Conservation (phyloP, 92 coral and sea anemone genomes). For the Virgularia gustaviana region DNA sequence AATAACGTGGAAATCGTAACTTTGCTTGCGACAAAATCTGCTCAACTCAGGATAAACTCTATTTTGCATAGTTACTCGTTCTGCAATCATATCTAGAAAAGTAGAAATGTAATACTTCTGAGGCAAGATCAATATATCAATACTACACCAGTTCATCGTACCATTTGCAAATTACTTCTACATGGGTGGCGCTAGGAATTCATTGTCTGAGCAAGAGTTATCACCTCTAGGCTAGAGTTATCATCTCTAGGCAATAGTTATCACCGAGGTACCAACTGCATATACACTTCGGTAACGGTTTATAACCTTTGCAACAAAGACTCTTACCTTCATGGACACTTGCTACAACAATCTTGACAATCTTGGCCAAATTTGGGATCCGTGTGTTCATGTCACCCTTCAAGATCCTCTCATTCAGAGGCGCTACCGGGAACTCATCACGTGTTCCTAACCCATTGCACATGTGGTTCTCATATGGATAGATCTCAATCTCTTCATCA, state of each 20-base stretch:
- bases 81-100: slow-evolving; percentile 9
- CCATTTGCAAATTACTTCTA: background rate
- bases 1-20: slow-evolving; percentile 19
- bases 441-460: too few species aligned
- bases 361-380: slow-evolving; percentile 21
- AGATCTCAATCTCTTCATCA: slow-evolving; percentile 6
- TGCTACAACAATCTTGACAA: slow-evolving; percentile 30
- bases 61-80: slow-evolving; percentile 1
- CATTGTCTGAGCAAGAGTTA: too few species aligned
- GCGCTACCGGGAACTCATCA: too few species aligned
- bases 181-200: too few species aligned
- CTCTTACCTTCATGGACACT: slow-evolving; percentile 28
- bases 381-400: slow-evolving; percentile 29
- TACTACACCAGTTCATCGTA: background rate
- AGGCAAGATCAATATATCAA: background rate
- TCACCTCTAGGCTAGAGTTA: too few species aligned
- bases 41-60: slow-evolving; percentile 20
- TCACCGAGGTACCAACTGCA: too few species aligned
- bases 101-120: background rate
- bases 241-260: too few species aligned
- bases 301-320: too few species aligned
- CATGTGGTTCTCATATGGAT: background rate
- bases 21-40: slow-evolving; percentile 22
- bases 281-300: too few species aligned
- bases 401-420: background rate